A percentile compares a stretch with the other conserved stretches of the same genome.
phyloP scores from a whole-genome alignment of 1,140 invertebrate species.

The Temnothorax nylanderi region DNA sequence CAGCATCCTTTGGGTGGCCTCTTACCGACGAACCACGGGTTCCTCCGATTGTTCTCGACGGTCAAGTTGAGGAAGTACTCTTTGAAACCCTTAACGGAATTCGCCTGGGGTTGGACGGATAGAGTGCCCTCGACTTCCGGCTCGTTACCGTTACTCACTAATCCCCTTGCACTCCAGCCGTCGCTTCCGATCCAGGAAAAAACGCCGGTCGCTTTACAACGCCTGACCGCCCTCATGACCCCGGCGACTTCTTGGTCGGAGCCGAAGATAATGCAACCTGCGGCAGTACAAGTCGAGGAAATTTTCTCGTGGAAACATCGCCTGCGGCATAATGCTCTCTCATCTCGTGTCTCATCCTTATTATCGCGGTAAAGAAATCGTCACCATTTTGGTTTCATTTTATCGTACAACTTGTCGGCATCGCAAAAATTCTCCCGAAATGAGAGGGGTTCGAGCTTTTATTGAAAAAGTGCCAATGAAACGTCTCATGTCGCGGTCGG shows the following conservation, averaged over 20 bases:
- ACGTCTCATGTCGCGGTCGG: not conserved
- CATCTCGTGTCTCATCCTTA: not conserved
- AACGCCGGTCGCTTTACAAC: conserved; percentile 94
- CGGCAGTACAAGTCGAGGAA: not conserved
- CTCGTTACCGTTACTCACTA: conserved; percentile 95
- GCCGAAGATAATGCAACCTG: conserved; percentile 98
- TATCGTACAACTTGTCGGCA: not conserved
- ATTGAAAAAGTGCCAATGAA: conserved; percentile 52
- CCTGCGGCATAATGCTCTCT: not conserved
- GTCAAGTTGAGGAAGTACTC: conserved; percentile 95
- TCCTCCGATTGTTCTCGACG: conserved; percentile 94
- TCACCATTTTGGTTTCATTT: conserved; percentile 2
- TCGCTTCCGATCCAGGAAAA: conserved; percentile 98
- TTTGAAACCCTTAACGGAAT: conserved; percentile 94
- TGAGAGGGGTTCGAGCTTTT: not conserved
- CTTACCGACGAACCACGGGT: conserved; percentile 97
- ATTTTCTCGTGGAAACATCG: not conserved
- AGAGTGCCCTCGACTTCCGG: conserved; percentile 95
- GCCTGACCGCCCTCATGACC: conserved; percentile 95
- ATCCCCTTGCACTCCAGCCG: conserved; percentile 94
- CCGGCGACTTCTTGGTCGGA: conserved; percentile 98
- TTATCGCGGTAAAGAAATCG: not conserved
- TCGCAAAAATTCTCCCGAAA: conserved; percentile 1
- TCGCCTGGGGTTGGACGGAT: conserved; percentile 95
- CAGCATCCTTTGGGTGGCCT: conserved; percentile 45